These are phyloP conservation scores for Nesidiocoris tenuis DNA, from an alignment of 2,888 invertebrate species.

Conservation along the genomic window DNA sequence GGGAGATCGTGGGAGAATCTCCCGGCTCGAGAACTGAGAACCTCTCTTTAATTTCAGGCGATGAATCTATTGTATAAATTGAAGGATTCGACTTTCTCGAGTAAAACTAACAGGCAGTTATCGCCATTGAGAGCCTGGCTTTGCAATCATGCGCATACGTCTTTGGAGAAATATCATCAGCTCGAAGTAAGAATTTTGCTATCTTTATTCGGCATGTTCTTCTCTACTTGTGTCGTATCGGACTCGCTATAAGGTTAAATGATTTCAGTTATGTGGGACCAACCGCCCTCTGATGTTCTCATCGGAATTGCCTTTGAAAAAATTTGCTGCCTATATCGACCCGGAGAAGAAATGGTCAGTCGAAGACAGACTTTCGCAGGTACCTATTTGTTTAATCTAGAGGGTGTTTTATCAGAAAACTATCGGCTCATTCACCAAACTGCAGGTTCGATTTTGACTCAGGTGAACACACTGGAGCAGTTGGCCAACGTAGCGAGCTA, in stretches of 20 bases:
- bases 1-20: neutral
- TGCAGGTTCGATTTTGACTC: too few relatives aligned
- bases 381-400: too few relatives aligned
- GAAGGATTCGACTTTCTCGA: conserved; percentile 72
- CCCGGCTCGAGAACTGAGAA: neutral
- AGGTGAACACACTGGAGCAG: conserved; percentile 88
- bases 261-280: conserved; percentile 57
- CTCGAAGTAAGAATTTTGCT: conserved; percentile 60
- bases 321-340: conserved; percentile 92
- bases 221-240: too few relatives aligned
- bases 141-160: conserved; percentile 78
- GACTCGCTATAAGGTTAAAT: too few relatives aligned
- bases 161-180: conserved; percentile 78
- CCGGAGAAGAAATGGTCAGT: conserved; percentile 82
- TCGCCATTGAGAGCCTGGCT: conserved; percentile 91
- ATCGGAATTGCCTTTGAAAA: conserved; percentile 81
- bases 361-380: conserved; percentile 93
- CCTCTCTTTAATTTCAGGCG: conserved; percentile 59
- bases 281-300: conserved; percentile 78
- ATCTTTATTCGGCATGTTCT: too few relatives aligned
- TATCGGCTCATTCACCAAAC: too few relatives aligned
- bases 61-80: conserved; percentile 88
- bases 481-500: conserved; percentile 90
- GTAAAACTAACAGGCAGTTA: conserved; percentile 71
- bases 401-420: too few relatives aligned